Evolutionary conservation across 2,888 invertebrate species (phyloP).

Genomic region (Spilarctia lutea): DNA sequence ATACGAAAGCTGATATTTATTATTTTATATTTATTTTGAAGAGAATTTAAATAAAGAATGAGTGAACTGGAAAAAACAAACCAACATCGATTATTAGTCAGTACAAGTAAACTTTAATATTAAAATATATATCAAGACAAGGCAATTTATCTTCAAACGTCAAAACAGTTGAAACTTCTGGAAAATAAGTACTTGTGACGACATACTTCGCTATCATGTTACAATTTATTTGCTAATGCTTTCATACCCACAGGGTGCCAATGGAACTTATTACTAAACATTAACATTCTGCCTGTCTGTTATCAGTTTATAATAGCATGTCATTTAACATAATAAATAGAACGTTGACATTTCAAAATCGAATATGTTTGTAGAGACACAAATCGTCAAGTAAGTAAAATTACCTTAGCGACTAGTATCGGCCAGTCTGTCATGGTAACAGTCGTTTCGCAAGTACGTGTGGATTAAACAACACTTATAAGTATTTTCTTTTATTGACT

Average conservation of each 20-base stretch:
- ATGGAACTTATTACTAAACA: no score
- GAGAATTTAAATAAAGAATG: not conserved
- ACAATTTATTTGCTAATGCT: no score
- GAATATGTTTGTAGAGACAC: not conserved
- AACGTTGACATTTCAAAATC: no score
- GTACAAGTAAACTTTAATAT: not conserved
- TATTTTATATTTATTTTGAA: not conserved
- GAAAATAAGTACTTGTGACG: no score
- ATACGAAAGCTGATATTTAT: not conserved
- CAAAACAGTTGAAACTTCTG: not conserved
- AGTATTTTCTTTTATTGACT: not conserved
- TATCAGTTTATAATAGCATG: no score
- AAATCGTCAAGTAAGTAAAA: not conserved
- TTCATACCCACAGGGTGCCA: no score
- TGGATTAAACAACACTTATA: not conserved
- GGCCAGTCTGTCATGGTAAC: not conserved
- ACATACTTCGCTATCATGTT: no score
- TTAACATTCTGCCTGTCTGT: no score
- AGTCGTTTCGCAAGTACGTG: not conserved
- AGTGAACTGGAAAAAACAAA: not conserved
- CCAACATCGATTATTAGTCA: not conserved
- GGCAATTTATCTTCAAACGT: not conserved
- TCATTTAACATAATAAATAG: no score
- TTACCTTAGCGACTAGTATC: not conserved
- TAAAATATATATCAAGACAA: not conserved